phyloP scores from a whole-genome alignment of 1,140 invertebrate species.

The Pygmarrhopalites habei region DNA sequence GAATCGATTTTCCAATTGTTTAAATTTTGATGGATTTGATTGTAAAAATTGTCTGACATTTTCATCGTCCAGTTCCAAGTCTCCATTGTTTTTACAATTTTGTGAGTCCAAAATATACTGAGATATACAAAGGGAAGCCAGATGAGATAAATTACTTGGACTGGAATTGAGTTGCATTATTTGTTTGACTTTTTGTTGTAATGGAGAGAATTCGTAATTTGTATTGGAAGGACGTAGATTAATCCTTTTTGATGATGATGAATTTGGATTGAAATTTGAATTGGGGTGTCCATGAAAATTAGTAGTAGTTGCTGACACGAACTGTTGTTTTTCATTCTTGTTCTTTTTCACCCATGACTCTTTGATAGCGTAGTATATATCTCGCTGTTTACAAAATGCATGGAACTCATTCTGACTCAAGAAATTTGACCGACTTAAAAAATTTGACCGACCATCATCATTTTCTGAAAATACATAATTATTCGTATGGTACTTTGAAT shows the following conservation, averaged over 20 bases:
- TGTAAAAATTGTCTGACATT: conserved; percentile 26
- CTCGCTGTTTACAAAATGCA: conserved; percentile 72
- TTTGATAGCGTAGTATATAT: conserved; percentile 69
- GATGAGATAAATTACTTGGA: conserved; percentile 31
- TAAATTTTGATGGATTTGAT: conserved; percentile 33
- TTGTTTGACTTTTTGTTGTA: conserved; percentile 13
- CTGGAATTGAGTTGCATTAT: conserved; percentile 30
- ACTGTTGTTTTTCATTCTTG: too few relatives aligned
- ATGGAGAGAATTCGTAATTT: too few relatives aligned
- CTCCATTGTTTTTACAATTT: conserved; percentile 7
- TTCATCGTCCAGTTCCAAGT: conserved; percentile 17
- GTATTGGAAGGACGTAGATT: too few relatives aligned
- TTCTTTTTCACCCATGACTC: conserved; percentile 47
- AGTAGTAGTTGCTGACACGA: too few relatives aligned
- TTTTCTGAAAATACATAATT: too few relatives aligned
- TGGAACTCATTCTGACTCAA: conserved; percentile 63
- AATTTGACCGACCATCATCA: conserved; percentile 78
- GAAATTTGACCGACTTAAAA: conserved; percentile 75
- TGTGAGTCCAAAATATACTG: conserved; percentile 33
- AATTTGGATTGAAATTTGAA: too few relatives aligned
- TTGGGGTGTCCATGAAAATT: too few relatives aligned
- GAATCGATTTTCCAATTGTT: conserved; percentile 4
- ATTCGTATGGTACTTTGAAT: too few relatives aligned
- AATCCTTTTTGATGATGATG: too few relatives aligned
- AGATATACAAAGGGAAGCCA: conserved; percentile 26